phyloP scores from a whole-genome alignment of 23 tunicate genomes.

The Halocynthia roretzi region DNA sequence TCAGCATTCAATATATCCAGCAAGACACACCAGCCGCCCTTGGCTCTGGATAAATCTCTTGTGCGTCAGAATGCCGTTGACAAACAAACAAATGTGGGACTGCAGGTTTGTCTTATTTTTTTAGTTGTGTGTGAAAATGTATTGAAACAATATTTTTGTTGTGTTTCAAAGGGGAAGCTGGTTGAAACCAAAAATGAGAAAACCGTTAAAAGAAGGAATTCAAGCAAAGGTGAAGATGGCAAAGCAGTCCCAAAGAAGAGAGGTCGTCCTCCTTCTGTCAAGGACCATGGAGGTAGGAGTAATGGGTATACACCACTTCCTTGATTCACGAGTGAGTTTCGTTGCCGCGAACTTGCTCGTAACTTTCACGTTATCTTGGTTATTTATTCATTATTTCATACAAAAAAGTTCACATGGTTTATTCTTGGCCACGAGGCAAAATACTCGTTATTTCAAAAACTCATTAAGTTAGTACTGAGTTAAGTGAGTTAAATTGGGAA shows the following conservation, averaged over 20 bases:
- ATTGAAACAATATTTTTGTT: neutral
- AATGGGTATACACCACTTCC: neutral
- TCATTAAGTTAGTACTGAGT: no score
- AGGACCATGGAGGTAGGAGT: conserved; percentile 46
- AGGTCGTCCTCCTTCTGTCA: conserved; percentile 78
- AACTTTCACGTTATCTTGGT: no score
- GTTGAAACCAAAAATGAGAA: conserved; percentile 44
- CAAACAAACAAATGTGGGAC: conserved; percentile 1
- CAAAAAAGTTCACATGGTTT: no score
- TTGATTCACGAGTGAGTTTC: no score
- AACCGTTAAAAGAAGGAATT: conserved; percentile 26
- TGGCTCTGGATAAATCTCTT: conserved; percentile 26
- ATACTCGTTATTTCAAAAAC: no score
- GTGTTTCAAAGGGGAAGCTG: conserved; percentile 19
- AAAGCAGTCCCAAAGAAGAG: conserved; percentile 59
- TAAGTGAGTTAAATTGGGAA: no score
- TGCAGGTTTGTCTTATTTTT: no score
- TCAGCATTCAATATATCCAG: neutral
- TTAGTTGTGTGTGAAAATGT: neutral
- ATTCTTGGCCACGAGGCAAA: no score
- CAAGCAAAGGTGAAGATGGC: conserved; percentile 41
- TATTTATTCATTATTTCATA: neutral
- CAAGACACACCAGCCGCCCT: neutral
- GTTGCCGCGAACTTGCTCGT: no score
- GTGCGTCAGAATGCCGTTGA: conserved; percentile 51